These are phyloP conservation scores for Melopsittacus undulatus DNA, from an alignment of 2,797 vertebrate species.

Conservation along the genomic window DNA sequence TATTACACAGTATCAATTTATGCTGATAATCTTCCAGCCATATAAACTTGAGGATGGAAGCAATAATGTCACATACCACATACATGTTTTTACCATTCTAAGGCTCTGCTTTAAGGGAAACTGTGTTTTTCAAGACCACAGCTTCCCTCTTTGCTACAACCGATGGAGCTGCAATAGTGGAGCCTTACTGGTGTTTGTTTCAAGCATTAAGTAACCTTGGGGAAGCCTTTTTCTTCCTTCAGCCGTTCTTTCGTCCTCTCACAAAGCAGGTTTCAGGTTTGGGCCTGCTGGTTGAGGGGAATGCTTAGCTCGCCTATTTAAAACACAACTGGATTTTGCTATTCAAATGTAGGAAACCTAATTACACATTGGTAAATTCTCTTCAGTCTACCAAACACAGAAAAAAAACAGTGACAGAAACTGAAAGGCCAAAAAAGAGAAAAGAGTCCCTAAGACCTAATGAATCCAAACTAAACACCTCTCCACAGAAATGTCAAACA, in stretches of 20 bases:
- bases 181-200: slow-evolving; percentile 62
- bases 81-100: neutral
- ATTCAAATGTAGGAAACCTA: slow-evolving; percentile 93
- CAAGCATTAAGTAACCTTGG: slow-evolving; percentile 45
- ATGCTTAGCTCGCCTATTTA: slow-evolving; percentile 85
- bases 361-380: slow-evolving; percentile 96
- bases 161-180: neutral
- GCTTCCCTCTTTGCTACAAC: neutral
- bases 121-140: neutral
- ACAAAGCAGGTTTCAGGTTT: slow-evolving; percentile 86
- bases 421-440: slow-evolving; percentile 84
- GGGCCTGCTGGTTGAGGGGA: slow-evolving; percentile 84
- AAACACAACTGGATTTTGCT: slow-evolving; percentile 90
- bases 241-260: slow-evolving; percentile 65
- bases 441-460: slow-evolving; percentile 91
- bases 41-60: neutral
- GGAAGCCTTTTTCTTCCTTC: slow-evolving; percentile 77
- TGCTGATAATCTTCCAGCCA: neutral
- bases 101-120: neutral
- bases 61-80: rapidly evolving
- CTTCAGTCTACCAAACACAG: slow-evolving; percentile 89
- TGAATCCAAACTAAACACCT: slow-evolving; percentile 98
- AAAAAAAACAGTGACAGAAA: slow-evolving; percentile 82
- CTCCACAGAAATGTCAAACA: slow-evolving; percentile 93
- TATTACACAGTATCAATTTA: neutral